phyloP scores from a whole-genome alignment of 2,888 invertebrate genomes.

The Limnephilus marmoratus region DNA sequence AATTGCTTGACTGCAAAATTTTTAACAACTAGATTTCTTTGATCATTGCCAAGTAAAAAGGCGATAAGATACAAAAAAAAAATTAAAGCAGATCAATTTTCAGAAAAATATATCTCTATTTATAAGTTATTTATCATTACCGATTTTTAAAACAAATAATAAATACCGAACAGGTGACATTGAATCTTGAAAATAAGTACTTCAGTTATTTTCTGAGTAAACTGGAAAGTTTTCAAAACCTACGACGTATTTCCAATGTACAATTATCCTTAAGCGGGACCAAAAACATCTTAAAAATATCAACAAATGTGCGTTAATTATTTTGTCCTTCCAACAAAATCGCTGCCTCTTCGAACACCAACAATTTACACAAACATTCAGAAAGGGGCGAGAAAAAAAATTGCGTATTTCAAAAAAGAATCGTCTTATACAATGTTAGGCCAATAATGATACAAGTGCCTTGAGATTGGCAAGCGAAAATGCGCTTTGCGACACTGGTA shows the following conservation, averaged over 20 bases:
- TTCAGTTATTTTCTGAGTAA: neutral
- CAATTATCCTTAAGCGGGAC: neutral
- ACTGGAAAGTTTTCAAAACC: too few relatives aligned
- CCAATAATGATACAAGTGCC: neutral
- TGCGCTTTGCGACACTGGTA: neutral
- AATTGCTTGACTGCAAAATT: neutral
- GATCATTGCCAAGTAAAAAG: neutral
- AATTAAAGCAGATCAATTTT: neutral
- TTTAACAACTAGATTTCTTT: neutral
- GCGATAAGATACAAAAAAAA: neutral
- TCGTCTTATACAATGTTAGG: neutral
- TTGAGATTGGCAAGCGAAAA: neutral
- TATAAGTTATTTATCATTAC: neutral
- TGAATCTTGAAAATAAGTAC: neutral
- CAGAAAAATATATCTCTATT: neutral
- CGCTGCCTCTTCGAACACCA: neutral
- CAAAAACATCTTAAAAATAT: constrained; percentile 31
- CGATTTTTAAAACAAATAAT: neutral
- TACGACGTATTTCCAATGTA: neutral
- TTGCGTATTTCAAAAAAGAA: neutral
- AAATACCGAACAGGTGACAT: neutral
- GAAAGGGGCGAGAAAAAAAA: constrained; percentile 6
- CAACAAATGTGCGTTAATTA: constrained; percentile 40
- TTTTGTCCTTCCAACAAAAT: constrained; percentile 17
- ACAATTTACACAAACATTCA: neutral